Percentiles rank a stretch among this genome's conserved stretches.
Evolutionary conservation across 2,888 invertebrate genomes (phyloP).

Genomic region (Heliconius aoede): DNA sequence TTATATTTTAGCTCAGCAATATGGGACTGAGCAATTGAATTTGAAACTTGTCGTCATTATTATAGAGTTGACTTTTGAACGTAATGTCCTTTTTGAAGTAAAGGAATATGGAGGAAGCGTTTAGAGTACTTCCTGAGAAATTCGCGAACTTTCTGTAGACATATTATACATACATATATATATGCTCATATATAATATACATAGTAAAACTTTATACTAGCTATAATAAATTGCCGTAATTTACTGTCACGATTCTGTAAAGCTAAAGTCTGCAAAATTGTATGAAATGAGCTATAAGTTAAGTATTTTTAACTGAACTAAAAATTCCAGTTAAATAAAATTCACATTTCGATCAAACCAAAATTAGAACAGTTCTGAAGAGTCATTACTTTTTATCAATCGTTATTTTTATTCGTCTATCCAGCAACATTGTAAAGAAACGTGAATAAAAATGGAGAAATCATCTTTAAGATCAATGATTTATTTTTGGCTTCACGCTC

Average conservation of each 20-base stretch:
- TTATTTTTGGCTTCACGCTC: background rate
- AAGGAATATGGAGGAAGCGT: conserved; percentile 46
- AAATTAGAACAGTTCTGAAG: background rate
- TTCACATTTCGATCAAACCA: too few relatives aligned
- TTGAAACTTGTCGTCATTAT: background rate
- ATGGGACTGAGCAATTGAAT: background rate
- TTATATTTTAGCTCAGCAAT: background rate
- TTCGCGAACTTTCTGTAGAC: conserved; percentile 41
- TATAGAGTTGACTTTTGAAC: conserved; percentile 15
- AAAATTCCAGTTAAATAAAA: background rate
- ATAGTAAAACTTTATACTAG: conserved; percentile 21
- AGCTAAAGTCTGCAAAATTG: background rate
- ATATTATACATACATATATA: conserved; percentile 12
- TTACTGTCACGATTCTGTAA: background rate
- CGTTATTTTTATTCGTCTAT: background rate
- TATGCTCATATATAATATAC: conserved; percentile 22
- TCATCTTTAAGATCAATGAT: background rate
- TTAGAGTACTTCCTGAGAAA: conserved; percentile 48
- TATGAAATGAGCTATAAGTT: background rate
- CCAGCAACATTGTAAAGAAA: background rate
- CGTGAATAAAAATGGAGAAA: background rate
- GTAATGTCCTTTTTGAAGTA: background rate
- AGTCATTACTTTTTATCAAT: background rate
- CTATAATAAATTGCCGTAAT: conserved; percentile 1
- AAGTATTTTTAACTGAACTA: background rate